Evolutionary conservation across 2,888 invertebrate species (phyloP), one percentile per base, ranked within the genome.

Genomic region (Epinotia nisella): DNA sequence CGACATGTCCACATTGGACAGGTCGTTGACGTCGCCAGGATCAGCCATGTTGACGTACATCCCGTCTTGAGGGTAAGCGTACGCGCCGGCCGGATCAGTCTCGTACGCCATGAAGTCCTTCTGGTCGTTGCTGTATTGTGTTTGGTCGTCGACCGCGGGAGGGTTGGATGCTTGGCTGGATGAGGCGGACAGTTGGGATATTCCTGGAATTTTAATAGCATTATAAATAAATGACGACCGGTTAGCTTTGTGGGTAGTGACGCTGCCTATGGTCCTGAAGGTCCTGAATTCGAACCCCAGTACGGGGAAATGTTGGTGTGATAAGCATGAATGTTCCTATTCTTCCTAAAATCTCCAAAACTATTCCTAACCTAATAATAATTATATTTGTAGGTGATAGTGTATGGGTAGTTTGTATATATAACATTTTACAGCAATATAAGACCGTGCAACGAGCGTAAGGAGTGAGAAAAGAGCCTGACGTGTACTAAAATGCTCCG

Each of bases 61-160:
- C 0, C 86, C 87, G 19, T 89, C 89, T 79, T 86, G 91, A 56
- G 85, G 93, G 83, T 92, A 95, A 13, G 87, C 91, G 53, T 94
- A 94, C 1, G 91, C 78, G 0, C 90, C 92, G 0, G 90, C 85
- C 3, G 86, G 89, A 61, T 92, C 94, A 0, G 90, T 90, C 71
- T 94, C 94, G 71, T 94, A 93, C 1, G 94, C 95, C 82, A 94
- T 91, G 74, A 95, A 94, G 80, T 97, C 97, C 82, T 97, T 96
- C 66, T 91, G 90, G 9, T 91, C 91, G 2, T 83, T 83, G 71
- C 85, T 89, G 78, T 92, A 93, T 0, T 85, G 87, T 0, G 83
- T 82, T 49, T 88, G 90, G 81, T 97, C 97, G 71, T 97, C 97
- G 80, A 96, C 96, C 71, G 96, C 94, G 82, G 82, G 95, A 75